phyloP scores from a whole-genome alignment of 1,140 invertebrate species.

The Heterodera carotae region DNA sequence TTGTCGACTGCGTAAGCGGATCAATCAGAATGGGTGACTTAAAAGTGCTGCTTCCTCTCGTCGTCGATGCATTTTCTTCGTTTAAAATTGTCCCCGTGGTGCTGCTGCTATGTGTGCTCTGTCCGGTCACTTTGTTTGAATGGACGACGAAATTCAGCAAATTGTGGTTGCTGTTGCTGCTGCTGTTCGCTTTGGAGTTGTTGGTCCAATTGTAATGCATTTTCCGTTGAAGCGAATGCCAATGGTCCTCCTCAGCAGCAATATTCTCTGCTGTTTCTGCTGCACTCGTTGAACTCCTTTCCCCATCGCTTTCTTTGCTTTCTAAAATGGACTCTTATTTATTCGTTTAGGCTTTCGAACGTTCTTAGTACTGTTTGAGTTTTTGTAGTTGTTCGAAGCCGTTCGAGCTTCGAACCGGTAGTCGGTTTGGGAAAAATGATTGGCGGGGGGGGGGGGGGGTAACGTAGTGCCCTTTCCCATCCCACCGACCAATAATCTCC shows the following conservation, averaged over 20 bases:
- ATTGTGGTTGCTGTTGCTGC: not conserved
- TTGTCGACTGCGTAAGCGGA: not conserved
- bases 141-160: no score
- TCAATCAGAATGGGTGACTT: not conserved
- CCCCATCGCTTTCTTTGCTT: not conserved
- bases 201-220: constrained; percentile 5
- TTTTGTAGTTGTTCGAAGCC: no score
- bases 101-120: not conserved
- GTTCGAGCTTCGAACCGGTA: no score
- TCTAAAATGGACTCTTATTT: not conserved
- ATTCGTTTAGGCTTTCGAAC: no score
- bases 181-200: not conserved
- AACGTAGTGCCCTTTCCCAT: no score
- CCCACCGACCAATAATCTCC: not conserved
- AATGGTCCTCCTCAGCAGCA: not conserved
- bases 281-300: not conserved
- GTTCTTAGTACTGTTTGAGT: no score
- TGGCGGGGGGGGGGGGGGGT: no score
- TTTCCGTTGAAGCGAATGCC: not conserved
- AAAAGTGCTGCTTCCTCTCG: not conserved
- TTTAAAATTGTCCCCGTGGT: not conserved
- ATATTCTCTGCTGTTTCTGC: not conserved
- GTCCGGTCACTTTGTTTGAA: not conserved
- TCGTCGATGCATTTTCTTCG: not conserved
- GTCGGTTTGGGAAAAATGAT: no score